Evolutionary conservation across 2,797 vertebrate species (phyloP).

Genomic region (Anguilla anguilla): DNA sequence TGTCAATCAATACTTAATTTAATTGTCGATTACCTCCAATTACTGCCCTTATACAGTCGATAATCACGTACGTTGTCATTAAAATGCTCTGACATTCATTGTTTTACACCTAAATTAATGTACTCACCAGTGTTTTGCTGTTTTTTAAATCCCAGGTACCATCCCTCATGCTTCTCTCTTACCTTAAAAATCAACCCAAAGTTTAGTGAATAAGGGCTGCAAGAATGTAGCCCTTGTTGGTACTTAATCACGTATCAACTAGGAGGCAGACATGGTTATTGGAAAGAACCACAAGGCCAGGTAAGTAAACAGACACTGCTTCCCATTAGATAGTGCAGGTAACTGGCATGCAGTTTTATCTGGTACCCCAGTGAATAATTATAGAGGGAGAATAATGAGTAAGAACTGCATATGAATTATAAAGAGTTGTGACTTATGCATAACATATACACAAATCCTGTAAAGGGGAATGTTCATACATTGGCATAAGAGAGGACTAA

Average conservation of each 20-base stretch:
- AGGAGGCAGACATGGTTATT: not conserved
- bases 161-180: not conserved
- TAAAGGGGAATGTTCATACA: not conserved
- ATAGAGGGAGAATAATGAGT: not conserved
- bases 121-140: not conserved
- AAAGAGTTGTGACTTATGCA: not conserved
- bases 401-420: not conserved
- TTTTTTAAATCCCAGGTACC: slow-evolving; percentile 1
- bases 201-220: not conserved
- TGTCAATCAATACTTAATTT: slow-evolving; percentile 48
- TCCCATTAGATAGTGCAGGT: not conserved
- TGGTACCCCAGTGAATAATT: not conserved
- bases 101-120: not conserved
- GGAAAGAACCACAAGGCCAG: not conserved
- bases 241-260: not conserved
- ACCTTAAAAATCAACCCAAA: not conserved
- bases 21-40: slow-evolving; percentile 50
- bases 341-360: not conserved
- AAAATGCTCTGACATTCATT: slow-evolving; percentile 40
- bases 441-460: not conserved
- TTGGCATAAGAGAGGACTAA: not conserved
- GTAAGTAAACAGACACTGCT: not conserved
- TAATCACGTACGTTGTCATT: slow-evolving; percentile 41
- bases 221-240: not conserved
- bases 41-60: slow-evolving; percentile 45